These are phyloP conservation scores for Borostomias antarcticus DNA, from an alignment of 2,797 vertebrate species.

Conservation along the genomic window DNA sequence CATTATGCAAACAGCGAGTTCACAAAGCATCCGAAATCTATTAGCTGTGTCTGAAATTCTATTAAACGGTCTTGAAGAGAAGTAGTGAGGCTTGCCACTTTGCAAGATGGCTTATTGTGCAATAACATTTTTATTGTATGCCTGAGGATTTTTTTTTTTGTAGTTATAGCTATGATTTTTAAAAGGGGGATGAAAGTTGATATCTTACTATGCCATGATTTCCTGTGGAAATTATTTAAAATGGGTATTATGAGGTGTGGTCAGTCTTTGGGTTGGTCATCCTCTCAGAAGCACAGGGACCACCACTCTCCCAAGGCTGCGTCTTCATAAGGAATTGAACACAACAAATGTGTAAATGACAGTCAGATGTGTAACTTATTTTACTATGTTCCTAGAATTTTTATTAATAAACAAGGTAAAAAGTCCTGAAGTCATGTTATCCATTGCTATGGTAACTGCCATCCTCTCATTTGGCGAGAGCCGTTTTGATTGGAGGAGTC, in stretches of 20 bases:
- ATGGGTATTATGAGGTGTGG: constrained; percentile 19
- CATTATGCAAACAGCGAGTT: constrained; percentile 31
- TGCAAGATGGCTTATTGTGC: constrained; percentile 74
- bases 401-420: constrained; percentile 82
- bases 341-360: constrained; percentile 57
- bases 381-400: constrained; percentile 82
- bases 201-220: constrained; percentile 79
- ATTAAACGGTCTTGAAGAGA: constrained; percentile 26
- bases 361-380: constrained; percentile 80
- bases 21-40: constrained; percentile 50
- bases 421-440: constrained; percentile 38
- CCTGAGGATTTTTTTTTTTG: constrained; percentile 62
- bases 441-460: constrained; percentile 11
- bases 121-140: constrained; percentile 82
- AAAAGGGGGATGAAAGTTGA: constrained; percentile 55
- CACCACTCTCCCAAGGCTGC: constrained; percentile 53
- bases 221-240: constrained; percentile 93
- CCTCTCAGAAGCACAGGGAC: constrained; percentile 59
- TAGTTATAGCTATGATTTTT: constrained; percentile 64
- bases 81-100: constrained; percentile 55
- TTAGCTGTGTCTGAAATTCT: constrained; percentile 48
- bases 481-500: background rate
- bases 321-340: constrained; percentile 50
- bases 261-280: constrained; percentile 39
- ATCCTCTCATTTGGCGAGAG: too few species aligned